Evolutionary conservation across 2,797 vertebrate species (phyloP).

Genomic region (Gadopsis bispinosus): DNA sequence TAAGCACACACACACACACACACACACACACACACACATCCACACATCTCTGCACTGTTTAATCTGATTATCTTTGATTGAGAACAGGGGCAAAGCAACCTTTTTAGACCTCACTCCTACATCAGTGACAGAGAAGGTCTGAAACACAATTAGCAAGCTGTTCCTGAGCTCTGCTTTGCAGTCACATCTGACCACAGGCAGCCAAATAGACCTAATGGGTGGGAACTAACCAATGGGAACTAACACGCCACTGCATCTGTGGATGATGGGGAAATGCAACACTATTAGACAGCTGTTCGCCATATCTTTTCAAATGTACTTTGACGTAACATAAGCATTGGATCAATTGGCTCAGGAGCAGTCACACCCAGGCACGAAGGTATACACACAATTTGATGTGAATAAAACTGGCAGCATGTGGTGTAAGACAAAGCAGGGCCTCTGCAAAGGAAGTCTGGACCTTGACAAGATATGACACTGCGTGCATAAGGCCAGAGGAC

Average conservation of each 20-base stretch:
- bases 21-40: constrained; percentile 41
- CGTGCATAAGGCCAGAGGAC: constrained; percentile 56
- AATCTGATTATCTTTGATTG: constrained; percentile 86
- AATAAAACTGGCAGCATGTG: constrained; percentile 62
- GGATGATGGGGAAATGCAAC: constrained; percentile 78
- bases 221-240: constrained; percentile 84
- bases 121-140: constrained; percentile 84
- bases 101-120: constrained; percentile 83
- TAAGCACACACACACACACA: constrained; percentile 60
- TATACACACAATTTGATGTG: constrained; percentile 60
- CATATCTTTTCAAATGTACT: constrained; percentile 80
- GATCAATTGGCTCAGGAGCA: constrained; percentile 67
- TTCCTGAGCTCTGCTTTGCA: constrained; percentile 82
- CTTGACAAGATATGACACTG: constrained; percentile 73
- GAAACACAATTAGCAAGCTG: constrained; percentile 86
- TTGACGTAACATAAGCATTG: constrained; percentile 67
- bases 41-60: constrained; percentile 78
- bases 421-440: constrained; percentile 67
- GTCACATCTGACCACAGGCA: constrained; percentile 84
- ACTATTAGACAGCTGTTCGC: constrained; percentile 84
- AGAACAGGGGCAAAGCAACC: constrained; percentile 85
- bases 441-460: constrained; percentile 69
- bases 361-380: constrained; percentile 50
- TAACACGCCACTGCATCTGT: constrained; percentile 73
- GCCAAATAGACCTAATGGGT: constrained; percentile 83